Conservation (phyloP, 1,140 invertebrate species). For the Drosophila biarmipes region DNA sequence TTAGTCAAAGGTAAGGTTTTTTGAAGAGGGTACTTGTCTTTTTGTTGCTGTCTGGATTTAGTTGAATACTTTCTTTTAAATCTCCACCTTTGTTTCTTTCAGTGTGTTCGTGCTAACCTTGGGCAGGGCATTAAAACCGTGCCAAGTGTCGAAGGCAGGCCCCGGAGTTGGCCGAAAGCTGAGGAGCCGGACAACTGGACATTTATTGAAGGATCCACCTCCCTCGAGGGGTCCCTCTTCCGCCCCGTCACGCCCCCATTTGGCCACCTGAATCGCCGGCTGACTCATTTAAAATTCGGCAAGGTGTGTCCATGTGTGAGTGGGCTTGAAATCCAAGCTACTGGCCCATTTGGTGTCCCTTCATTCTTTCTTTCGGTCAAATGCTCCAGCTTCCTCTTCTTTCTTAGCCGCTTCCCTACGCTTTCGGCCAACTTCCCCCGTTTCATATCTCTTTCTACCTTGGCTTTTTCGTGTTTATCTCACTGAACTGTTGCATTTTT, state of each 20-base stretch:
- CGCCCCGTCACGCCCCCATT: neutral
- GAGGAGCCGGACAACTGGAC: constrained; percentile 34
- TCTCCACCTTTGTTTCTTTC: constrained; percentile 15
- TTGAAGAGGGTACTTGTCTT: neutral
- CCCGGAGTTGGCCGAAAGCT: constrained; percentile 25
- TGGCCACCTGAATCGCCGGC: constrained; percentile 13
- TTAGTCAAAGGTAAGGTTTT: too few species aligned
- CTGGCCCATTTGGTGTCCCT: constrained; percentile 29
- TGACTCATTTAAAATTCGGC: constrained; percentile 71
- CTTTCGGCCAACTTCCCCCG: neutral
- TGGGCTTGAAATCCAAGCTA: constrained; percentile 30
- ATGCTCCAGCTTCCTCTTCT: constrained; percentile 20
- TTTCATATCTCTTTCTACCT: constrained; percentile 18
- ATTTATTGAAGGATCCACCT: constrained; percentile 49
- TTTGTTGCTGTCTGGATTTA: neutral
- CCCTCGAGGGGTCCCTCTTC: neutral
- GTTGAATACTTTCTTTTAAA: neutral
- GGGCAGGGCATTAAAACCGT: constrained; percentile 76
- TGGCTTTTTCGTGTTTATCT: constrained; percentile 62
- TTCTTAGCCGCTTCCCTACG: constrained; percentile 8
- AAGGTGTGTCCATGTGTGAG: constrained; percentile 39
- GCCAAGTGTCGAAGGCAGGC: constrained; percentile 69
- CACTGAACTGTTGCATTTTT: constrained; percentile 75
- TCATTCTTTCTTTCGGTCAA: constrained; percentile 14
- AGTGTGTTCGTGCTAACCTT: constrained; percentile 63